Evolutionary conservation across 1,140 invertebrate genomes (phyloP).

Genomic region (Amyelois transitella): DNA sequence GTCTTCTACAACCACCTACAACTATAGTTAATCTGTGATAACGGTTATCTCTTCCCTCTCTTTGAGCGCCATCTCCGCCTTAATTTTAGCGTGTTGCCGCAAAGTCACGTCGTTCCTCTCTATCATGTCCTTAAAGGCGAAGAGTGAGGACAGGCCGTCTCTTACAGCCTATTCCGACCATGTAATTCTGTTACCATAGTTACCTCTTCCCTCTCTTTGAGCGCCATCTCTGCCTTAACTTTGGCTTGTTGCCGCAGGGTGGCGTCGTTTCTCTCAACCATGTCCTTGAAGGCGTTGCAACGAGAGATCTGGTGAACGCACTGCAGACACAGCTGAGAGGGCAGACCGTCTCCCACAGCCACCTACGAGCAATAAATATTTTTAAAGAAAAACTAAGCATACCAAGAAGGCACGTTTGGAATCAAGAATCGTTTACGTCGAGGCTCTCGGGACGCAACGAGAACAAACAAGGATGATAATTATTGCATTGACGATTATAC

Average conservation of each 20-base stretch:
- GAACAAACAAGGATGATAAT: no score
- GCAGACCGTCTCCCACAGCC: conserved; percentile 73
- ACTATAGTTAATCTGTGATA: no score
- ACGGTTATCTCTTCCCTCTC: conserved; percentile 16
- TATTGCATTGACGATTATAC: no score
- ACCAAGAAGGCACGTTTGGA: not conserved
- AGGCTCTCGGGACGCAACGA: no score
- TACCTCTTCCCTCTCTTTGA: conserved; percentile 26
- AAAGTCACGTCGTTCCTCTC: conserved; percentile 74
- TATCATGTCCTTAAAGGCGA: conserved; percentile 75
- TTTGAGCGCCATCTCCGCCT: conserved; percentile 41
- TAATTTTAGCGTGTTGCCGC: conserved; percentile 44
- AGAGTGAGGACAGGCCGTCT: no score
- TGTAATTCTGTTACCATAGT: not conserved
- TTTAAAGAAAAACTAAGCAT: not conserved
- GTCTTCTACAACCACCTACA: no score
- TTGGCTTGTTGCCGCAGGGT: conserved; percentile 59
- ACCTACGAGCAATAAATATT: conserved; percentile 39
- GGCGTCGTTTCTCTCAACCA: conserved; percentile 75
- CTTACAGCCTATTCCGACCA: no score
- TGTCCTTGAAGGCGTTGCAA: conserved; percentile 75
- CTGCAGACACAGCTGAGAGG: conserved; percentile 75
- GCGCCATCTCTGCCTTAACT: conserved; percentile 28
- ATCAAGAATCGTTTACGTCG: not conserved
- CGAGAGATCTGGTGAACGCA: conserved; percentile 77